Evolutionary conservation across 2,797 vertebrate species (phyloP).

Genomic region (Peromyscus aztecus): DNA sequence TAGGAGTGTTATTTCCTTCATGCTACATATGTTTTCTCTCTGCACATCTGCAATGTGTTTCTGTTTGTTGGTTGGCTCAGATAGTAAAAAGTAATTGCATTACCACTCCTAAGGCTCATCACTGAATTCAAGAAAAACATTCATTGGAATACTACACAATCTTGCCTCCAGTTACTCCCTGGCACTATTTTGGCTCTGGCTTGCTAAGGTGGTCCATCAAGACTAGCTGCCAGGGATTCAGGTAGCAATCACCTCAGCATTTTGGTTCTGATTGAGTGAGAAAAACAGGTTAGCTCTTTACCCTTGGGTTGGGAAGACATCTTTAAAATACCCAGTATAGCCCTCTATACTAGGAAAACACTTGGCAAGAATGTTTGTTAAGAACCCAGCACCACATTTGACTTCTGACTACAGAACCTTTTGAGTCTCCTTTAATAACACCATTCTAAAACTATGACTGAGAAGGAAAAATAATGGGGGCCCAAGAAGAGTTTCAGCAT

Average conservation of each 20-base stretch:
- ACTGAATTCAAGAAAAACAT: not conserved
- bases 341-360: not conserved
- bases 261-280: not conserved
- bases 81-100: not conserved
- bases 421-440: not conserved
- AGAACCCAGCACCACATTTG: not conserved
- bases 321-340: not conserved
- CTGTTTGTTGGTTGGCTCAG: not conserved
- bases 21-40: not conserved
- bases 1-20: not conserved
- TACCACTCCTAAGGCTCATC: not conserved
- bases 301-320: not conserved
- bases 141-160: not conserved
- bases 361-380: not conserved
- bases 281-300: not conserved
- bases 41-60: not conserved
- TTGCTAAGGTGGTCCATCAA: not conserved
- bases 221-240: rapidly evolving
- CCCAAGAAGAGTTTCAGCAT: not conserved
- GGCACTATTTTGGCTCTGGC: not conserved
- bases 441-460: not conserved
- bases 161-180: not conserved
- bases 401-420: constrained; percentile 26
- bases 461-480: not conserved
- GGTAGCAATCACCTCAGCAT: not conserved